phyloP scores from a whole-genome alignment of 2,113 vertebrate genomes.

The Australoheros scitulus region DNA sequence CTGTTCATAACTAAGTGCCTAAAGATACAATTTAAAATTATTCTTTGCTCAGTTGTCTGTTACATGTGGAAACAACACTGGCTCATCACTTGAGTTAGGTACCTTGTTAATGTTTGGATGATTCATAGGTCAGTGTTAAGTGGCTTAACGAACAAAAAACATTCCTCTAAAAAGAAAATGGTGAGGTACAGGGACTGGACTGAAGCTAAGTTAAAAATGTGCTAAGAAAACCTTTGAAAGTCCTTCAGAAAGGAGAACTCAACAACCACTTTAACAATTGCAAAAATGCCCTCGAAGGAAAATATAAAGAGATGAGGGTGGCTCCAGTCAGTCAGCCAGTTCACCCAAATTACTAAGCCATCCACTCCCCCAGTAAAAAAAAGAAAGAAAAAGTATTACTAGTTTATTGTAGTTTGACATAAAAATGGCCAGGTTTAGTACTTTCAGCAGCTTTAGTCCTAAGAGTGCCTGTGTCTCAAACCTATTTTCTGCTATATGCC shows the following conservation, averaged over 20 bases:
- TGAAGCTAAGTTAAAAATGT: not conserved
- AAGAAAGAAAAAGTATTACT: too few species aligned
- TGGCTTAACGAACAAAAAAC: too few species aligned
- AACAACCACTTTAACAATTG: not conserved
- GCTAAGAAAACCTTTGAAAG: too few species aligned
- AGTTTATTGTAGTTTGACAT: not conserved
- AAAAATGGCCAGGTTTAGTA: not conserved
- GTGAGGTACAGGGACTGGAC: too few species aligned
- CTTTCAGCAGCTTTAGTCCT: not conserved
- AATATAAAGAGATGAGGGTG: too few species aligned
- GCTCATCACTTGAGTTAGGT: not conserved
- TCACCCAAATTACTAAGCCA: not conserved
- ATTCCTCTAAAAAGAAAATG: too few species aligned
- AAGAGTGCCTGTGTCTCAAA: not conserved
- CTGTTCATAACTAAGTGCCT: not conserved
- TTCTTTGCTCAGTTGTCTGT: not conserved
- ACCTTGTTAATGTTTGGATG: too few species aligned
- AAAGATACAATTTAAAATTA: rapidly evolving
- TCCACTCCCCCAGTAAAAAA: not conserved
- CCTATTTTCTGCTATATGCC: not conserved
- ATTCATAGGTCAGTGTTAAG: too few species aligned
- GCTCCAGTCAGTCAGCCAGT: not conserved
- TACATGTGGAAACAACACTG: not conserved
- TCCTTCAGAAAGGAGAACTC: not conserved
- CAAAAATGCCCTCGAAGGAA: not conserved